Conservation (phyloP, 2,888 invertebrate genomes). For the Plebejus argus region DNA sequence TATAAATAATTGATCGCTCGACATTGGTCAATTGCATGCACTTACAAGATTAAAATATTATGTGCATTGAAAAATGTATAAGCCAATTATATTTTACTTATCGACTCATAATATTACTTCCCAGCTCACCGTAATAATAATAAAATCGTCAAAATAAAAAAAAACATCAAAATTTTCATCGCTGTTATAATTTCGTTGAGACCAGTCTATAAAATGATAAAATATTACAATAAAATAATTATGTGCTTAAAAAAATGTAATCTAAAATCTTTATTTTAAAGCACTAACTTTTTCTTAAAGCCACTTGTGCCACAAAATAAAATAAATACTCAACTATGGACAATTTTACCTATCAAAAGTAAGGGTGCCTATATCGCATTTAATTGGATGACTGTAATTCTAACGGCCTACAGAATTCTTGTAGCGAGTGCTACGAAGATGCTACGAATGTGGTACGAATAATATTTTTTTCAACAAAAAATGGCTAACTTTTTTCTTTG, state of each 20-base stretch:
- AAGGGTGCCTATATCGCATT: too few species aligned
- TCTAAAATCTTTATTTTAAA: too few species aligned
- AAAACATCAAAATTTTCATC: not conserved
- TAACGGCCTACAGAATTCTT: not conserved
- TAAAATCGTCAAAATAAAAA: not conserved
- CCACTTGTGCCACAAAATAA: too few species aligned
- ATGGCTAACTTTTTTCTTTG: not conserved
- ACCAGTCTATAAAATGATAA: too few species aligned
- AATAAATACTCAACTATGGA: too few species aligned
- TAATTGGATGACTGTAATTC: too few species aligned
- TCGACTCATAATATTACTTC: not conserved
- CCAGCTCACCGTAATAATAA: not conserved
- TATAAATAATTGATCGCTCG: not conserved
- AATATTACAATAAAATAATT: too few species aligned
- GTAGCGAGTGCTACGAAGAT: not conserved
- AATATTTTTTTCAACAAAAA: not conserved
- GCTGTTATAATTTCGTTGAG: too few species aligned
- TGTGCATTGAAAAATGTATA: not conserved
- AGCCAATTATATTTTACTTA: not conserved
- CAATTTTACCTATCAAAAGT: too few species aligned
- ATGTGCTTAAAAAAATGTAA: too few species aligned
- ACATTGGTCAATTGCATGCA: not conserved
- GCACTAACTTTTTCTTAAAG: too few species aligned
- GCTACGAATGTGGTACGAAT: not conserved
- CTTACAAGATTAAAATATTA: conserved; percentile 8